phyloP scores from a whole-genome alignment of 2,113 vertebrate species.

The Aythya baeri region DNA sequence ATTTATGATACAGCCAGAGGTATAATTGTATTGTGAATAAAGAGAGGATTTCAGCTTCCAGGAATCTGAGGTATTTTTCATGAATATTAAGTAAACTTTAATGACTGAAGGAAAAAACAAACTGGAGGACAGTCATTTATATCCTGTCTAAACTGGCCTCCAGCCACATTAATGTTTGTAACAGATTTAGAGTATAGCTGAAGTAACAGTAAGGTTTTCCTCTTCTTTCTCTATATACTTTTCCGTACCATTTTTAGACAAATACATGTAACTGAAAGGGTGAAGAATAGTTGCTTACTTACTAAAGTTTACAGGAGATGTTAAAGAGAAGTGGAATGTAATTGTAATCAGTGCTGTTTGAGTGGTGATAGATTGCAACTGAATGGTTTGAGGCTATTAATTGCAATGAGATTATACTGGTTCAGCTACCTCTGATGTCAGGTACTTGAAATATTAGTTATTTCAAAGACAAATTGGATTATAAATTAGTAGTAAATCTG shows the following conservation, averaged over 20 bases:
- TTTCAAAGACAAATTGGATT: slow-evolving; percentile 32
- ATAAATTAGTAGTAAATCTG: slow-evolving; percentile 42
- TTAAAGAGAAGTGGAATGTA: neutral
- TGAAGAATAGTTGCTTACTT: slow-evolving; percentile 8
- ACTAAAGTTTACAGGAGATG: neutral
- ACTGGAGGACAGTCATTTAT: neutral
- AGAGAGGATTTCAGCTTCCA: slow-evolving; percentile 24
- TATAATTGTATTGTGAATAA: slow-evolving; percentile 43
- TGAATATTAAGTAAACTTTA: slow-evolving; percentile 63
- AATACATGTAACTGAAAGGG: neutral
- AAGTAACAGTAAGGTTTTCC: neutral
- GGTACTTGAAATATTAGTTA: slow-evolving; percentile 51
- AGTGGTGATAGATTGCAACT: slow-evolving; percentile 7
- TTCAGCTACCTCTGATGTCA: slow-evolving; percentile 24
- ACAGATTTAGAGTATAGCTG: neutral
- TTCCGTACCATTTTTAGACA: neutral
- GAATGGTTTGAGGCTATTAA: slow-evolving; percentile 49
- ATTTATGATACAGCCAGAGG: slow-evolving; percentile 37
- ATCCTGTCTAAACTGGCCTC: slow-evolving; percentile 24
- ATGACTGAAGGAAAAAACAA: slow-evolving; percentile 33
- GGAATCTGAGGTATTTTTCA: slow-evolving; percentile 13
- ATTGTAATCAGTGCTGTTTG: slow-evolving; percentile 3
- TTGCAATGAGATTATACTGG: neutral
- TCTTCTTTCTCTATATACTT: neutral
- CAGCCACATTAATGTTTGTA: neutral